Base-by-base conservation (phyloP, 2,797 vertebrate species). In the Propithecus deckenii region DNA sequence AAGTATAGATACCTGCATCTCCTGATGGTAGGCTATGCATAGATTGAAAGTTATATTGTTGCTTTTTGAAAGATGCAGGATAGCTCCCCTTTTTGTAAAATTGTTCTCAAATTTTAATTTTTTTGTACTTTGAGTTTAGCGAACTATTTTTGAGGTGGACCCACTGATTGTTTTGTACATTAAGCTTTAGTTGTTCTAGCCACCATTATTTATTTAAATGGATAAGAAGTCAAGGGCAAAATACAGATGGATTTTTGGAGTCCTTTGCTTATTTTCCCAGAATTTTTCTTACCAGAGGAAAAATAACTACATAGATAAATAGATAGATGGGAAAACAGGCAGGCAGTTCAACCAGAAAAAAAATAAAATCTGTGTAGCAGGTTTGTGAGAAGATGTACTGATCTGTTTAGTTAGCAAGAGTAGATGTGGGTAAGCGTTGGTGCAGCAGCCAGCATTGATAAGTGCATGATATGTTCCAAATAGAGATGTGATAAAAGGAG, bases 311-410 rank as follows among this genome's bases (percentile, higher is more conserved):
- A 48, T 57, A 86, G 17, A 57, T 32, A 80, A 59, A 14, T 23
- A 38, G 41, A 32, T 14, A 38, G 75, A 14, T 67, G 7, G 25
- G 38, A 46, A 48, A 30, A 65, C 5, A 84, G 43, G 7, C 0
- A 0, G 92, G 59, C 59, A 15, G 52, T 20, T 93, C 22, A 74
- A 41, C 96, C 41, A 25, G 35, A 61, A 86, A n/a, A 38, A 38
- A 1, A 75, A 81, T 41, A 30, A 61, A 55, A 78, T 46, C 25
- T 72, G 7, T 71, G 15, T 55, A 61, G 61, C 55, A 55, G 25
- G 32, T 96, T 91, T 97, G 72, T 92, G 93, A 96, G 84, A 95
- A 94, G 46, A 86, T 91, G 6, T 38, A 25, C 41, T 89, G 23
- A 22, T 50, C 17, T 0, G 22, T 95, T 25, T 38, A 55, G 55